Evolutionary conservation across 1,140 invertebrate genomes (phyloP), one percentile per base, ranked within the genome.

Genomic region (Telenomus remus): DNA sequence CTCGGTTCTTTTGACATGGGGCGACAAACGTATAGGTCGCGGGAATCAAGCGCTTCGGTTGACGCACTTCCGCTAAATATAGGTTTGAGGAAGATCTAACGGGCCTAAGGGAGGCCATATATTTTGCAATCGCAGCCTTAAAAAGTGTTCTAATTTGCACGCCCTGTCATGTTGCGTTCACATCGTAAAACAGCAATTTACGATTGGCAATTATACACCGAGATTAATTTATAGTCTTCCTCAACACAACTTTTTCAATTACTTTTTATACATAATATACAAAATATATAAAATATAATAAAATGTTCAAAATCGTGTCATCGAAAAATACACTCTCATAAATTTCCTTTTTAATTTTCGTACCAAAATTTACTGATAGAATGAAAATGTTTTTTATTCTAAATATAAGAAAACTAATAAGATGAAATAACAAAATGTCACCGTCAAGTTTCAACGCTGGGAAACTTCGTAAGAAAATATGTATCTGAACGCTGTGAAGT

Each of bases 31-130:
- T 50, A 75, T 72, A 59, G 44, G 66, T 61, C 65, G 63, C 60
- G 72, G n/a, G 71, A 72, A 56, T 66, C 66, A 53, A 51, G 46
- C 73, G 60, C 48, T 33, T 68, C 54, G 74, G 65, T 64, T 71
- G 53, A 74, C 71, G 72, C 65, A 76, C 69, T 66, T 59, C 53
- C 66, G 79, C 82, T 85, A 85, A 84, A 85, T 84, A 83, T 84
- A 84, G 82, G 53, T 68, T 74, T 42, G 42, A 65, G 60, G 66
- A 74, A 73, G 70, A 74, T 73, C 74, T 66, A 76, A 78, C 79
- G 73, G 70, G 78, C 72, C 79, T 59, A 75, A 79, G 65, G 57
- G 53, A 74, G 70, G 63, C 79, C 60, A 80, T 82, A 85, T 84
- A 84, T 85, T 74, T 73, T 79, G 80, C 79, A 79, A 82, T 81